Percentiles rank a stretch among this genome's conserved stretches.
Conservation (phyloP, 2,797 vertebrate genomes). For the Gadopsis bispinosus region DNA sequence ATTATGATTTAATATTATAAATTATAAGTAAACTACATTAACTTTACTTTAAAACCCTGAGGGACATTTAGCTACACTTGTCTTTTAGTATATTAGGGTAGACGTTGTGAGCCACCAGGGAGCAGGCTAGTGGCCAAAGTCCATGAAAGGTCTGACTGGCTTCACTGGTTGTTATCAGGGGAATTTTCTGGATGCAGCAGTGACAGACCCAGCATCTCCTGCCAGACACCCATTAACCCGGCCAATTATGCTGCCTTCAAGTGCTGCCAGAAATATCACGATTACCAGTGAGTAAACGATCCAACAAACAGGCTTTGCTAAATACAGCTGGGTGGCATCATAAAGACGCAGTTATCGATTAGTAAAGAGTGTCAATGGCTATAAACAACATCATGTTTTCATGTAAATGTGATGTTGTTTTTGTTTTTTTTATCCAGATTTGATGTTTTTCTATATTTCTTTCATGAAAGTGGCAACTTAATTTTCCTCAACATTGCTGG, state of each 20-base stretch:
- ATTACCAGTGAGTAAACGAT: conserved; percentile 10
- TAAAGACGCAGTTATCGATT: background rate
- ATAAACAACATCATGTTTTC: background rate
- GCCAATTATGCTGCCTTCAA: conserved; percentile 3
- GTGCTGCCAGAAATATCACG: conserved; percentile 33
- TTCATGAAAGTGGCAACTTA: background rate
- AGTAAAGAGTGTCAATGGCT: background rate
- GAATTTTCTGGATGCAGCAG: conserved; percentile 11
- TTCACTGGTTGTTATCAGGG: conserved; percentile 1
- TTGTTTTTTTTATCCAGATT: background rate
- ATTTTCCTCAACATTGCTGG: background rate
- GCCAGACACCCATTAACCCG: conserved; percentile 32
- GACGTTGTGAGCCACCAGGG: background rate
- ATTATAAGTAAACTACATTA: too few relatives aligned
- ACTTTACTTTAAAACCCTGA: too few relatives aligned
- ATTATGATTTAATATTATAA: background rate
- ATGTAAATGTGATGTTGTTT: background rate
- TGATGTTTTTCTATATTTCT: background rate
- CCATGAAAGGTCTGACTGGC: background rate
- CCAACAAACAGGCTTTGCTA: conserved; percentile 13
- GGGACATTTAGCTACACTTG: background rate
- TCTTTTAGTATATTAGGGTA: background rate
- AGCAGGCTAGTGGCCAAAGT: background rate
- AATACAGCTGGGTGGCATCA: conserved; percentile 16
- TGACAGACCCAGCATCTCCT: background rate